Percentiles rank a stretch among this genome's conserved stretches.
Conservation (phyloP, 2,113 vertebrate genomes). For the Campylorhamphus procurvoides region DNA sequence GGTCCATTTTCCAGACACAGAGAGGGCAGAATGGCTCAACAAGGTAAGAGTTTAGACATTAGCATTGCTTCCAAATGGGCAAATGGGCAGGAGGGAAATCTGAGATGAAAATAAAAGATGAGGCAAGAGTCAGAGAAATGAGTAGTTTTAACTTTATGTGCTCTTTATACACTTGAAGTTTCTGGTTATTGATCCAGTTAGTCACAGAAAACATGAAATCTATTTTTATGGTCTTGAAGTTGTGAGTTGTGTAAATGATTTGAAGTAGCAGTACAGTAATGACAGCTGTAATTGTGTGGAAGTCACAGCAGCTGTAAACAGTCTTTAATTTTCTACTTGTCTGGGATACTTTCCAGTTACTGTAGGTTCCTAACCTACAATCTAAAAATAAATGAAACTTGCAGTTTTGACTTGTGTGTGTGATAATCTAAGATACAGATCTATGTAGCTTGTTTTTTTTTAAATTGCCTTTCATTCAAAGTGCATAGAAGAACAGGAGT, state of each 20-base stretch:
- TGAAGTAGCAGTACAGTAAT: not conserved
- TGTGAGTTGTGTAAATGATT: not conserved
- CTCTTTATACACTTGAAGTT: not conserved
- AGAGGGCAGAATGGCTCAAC: constrained; percentile 97
- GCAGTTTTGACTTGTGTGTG: not conserved
- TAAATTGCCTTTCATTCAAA: not conserved
- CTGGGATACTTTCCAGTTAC: constrained; percentile 36
- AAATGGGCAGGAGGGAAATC: not conserved
- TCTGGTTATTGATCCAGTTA: not conserved
- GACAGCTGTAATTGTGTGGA: not conserved
- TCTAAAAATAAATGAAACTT: constrained; percentile 24
- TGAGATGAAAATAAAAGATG: not conserved
- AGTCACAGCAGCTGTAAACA: constrained; percentile 20
- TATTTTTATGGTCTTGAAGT: not conserved
- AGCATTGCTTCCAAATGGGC: not conserved
- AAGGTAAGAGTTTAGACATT: constrained; percentile 80
- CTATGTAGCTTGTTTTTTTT: not conserved
- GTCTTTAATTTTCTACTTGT: not conserved
- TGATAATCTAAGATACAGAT: not conserved
- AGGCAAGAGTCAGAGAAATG: not conserved
- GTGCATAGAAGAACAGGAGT: not conserved
- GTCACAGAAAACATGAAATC: not conserved
- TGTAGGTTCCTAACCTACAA: not conserved
- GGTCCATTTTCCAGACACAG: constrained; percentile 97
- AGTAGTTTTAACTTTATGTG: not conserved